Conservation (phyloP, 2,888 invertebrate genomes). For the Gari tellinella region DNA sequence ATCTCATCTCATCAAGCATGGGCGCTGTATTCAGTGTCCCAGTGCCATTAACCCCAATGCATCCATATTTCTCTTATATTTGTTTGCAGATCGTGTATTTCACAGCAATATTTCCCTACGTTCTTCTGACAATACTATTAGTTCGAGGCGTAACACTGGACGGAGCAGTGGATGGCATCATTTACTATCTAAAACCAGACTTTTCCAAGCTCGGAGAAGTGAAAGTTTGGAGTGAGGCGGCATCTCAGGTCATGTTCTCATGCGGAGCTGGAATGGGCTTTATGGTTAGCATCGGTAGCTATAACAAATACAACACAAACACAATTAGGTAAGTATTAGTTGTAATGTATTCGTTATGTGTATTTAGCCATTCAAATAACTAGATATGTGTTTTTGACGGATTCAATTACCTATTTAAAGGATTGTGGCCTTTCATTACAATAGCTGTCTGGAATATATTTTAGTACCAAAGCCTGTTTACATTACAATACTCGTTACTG, state of each 20-base stretch:
- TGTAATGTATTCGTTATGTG: too few species aligned
- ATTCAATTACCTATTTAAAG: too few species aligned
- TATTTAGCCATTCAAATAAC: too few species aligned
- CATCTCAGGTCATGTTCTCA: constrained; percentile 37
- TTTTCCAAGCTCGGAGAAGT: constrained; percentile 89
- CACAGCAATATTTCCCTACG: constrained; percentile 69
- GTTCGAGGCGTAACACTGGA: constrained; percentile 67
- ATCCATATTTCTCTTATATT: too few species aligned
- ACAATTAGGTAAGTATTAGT: constrained; percentile 28
- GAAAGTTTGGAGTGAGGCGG: constrained; percentile 64
- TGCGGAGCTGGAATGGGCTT: constrained; percentile 34
- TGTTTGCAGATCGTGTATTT: constrained; percentile 75
- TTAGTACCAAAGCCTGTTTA: too few species aligned
- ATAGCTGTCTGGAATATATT: too few species aligned
- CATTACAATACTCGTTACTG: too few species aligned
- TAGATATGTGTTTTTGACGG: too few species aligned
- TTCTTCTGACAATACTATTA: constrained; percentile 61
- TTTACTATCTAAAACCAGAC: constrained; percentile 90
- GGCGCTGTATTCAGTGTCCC: too few species aligned
- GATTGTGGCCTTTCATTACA: too few species aligned
- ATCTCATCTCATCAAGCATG: too few species aligned
- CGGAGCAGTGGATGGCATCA: constrained; percentile 89
- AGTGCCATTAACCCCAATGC: too few species aligned
- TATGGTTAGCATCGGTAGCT: constrained; percentile 31
- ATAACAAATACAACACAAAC: constrained; percentile 31